A percentile compares a stretch with the other conserved stretches of the same genome.
Evolutionary conservation across 2,888 invertebrate species (phyloP).

Genomic region (Philaethria dido): DNA sequence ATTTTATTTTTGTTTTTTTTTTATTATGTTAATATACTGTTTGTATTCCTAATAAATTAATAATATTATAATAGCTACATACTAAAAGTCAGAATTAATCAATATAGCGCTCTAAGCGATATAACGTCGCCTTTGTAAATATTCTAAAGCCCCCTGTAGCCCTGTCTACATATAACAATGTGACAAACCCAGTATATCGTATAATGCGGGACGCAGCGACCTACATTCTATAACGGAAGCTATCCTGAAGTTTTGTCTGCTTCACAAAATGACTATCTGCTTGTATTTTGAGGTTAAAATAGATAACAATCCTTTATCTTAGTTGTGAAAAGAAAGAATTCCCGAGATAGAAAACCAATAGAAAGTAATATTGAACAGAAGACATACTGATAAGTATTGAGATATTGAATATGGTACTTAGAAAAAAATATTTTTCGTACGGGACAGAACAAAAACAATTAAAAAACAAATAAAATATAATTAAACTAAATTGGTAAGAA

Average conservation of each 20-base stretch:
- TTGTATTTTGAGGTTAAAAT: not conserved
- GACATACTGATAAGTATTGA: too few species aligned
- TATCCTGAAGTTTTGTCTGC: slow-evolving; percentile 11
- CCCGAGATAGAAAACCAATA: not conserved
- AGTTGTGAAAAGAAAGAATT: not conserved
- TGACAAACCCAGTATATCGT: slow-evolving; percentile 14
- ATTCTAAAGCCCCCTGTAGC: slow-evolving; percentile 6
- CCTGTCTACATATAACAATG: slow-evolving; percentile 21
- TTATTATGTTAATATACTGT: too few species aligned
- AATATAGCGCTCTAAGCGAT: slow-evolving; percentile 7
- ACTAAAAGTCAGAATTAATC: not conserved
- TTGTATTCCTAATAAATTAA: too few species aligned
- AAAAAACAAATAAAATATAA: too few species aligned
- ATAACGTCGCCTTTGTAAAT: not conserved
- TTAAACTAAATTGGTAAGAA: too few species aligned
- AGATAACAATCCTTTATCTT: not conserved
- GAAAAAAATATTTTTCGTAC: too few species aligned
- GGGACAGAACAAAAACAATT: too few species aligned
- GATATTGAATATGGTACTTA: too few species aligned
- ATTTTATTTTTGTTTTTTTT: too few species aligned
- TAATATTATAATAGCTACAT: too few species aligned
- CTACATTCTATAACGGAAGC: slow-evolving; percentile 25
- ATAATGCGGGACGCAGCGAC: slow-evolving; percentile 24
- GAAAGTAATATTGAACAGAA: too few species aligned
- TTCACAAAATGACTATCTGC: slow-evolving; percentile 2